A percentile compares a stretch with the other conserved stretches of the same genome.
These are phyloP conservation scores for Cybosia mesomella DNA, from an alignment of 2,888 invertebrate species.

Conservation along the genomic window DNA sequence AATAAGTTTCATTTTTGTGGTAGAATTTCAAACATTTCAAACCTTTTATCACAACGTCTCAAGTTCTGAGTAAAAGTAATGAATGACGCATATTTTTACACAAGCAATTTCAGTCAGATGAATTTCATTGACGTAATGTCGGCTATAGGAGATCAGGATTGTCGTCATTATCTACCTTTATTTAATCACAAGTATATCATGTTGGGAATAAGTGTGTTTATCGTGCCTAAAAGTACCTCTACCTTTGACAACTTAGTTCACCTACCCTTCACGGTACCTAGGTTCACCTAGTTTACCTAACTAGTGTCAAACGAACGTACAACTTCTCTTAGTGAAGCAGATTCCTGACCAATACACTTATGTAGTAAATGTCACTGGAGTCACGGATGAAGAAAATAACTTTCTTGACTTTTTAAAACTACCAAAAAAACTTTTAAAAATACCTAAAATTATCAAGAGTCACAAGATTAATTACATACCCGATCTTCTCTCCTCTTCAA, in stretches of 20 bases:
- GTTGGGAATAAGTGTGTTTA: not conserved
- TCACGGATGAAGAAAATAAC: too few species aligned
- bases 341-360: not conserved
- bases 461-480: slow-evolving; percentile 78
- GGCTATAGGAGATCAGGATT: not conserved
- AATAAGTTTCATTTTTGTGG: not conserved
- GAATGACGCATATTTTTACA: not conserved
- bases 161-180: not conserved
- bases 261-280: too few species aligned
- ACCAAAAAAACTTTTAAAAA: not conserved
- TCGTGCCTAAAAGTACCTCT: not conserved
- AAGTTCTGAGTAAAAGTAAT: not conserved
- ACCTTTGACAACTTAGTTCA: not conserved
- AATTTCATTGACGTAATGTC: not conserved
- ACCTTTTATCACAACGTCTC: not conserved
- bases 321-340: not conserved
- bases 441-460: not conserved
- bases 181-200: not conserved
- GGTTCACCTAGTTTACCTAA: too few species aligned
- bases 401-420: not conserved
- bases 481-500: slow-evolving; percentile 97
- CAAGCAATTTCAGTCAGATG: not conserved
- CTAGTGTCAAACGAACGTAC: not conserved
- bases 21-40: not conserved
- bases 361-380: too few species aligned